phyloP scores from a whole-genome alignment of 2,888 invertebrate species.

The Charanyca ferruginea region DNA sequence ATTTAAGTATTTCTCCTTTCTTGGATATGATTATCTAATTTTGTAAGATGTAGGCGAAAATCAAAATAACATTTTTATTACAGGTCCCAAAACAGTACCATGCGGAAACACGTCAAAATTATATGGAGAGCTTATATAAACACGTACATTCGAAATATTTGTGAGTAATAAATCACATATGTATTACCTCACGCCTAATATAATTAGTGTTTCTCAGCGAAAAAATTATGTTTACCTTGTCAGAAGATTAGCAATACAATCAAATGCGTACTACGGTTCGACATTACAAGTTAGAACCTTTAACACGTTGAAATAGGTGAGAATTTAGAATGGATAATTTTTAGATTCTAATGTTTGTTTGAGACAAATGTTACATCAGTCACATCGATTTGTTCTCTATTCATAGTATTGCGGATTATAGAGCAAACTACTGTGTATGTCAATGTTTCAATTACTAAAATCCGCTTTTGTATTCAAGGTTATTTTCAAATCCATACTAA shows the following conservation, averaged over 20 bases:
- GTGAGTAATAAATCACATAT: constrained; percentile 37
- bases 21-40: background rate
- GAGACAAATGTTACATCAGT: constrained; percentile 39
- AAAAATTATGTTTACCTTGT: constrained; percentile 56
- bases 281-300: constrained; percentile 19
- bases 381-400: constrained; percentile 28
- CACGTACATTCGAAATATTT: constrained; percentile 14
- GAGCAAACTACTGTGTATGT: constrained; percentile 25
- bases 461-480: background rate
- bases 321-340: constrained; percentile 19
- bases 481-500: too few relatives aligned
- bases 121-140: background rate
- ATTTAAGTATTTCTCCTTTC: background rate
- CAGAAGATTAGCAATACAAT: constrained; percentile 56
- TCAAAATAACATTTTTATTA: background rate
- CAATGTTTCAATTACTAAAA: constrained; percentile 11
- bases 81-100: constrained; percentile 22
- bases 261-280: constrained; percentile 33
- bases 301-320: constrained; percentile 14
- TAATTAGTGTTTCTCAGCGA: constrained; percentile 45
- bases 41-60: background rate
- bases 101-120: constrained; percentile 6
- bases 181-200: constrained; percentile 29
- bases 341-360: constrained; percentile 21
- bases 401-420: constrained; percentile 29